phyloP scores from a whole-genome alignment of 2,113 vertebrate species.

The Spizaetus ornatus region DNA sequence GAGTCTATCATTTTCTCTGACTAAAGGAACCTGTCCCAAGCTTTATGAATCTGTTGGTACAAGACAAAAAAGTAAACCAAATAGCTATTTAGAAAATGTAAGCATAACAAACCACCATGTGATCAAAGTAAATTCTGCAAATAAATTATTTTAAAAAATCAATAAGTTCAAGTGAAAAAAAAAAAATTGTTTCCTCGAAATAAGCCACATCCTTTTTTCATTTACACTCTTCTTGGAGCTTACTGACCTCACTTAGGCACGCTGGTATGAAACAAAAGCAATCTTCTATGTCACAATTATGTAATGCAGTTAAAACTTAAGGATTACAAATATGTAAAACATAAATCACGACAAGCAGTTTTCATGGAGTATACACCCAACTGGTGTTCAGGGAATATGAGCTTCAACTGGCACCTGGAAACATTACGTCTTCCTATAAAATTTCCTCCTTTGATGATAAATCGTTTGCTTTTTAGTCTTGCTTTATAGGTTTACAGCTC shows the following conservation, averaged over 20 bases:
- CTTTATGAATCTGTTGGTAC: slow-evolving; percentile 6
- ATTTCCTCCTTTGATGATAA: background rate
- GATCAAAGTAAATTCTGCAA: background rate
- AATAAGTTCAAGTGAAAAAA: background rate
- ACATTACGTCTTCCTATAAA: background rate
- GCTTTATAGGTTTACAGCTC: background rate
- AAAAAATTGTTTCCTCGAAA: background rate
- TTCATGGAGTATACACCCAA: background rate
- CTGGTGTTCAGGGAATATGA: background rate
- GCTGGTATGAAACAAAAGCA: background rate
- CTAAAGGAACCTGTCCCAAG: slow-evolving; percentile 28
- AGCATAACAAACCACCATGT: background rate
- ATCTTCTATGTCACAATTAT: background rate
- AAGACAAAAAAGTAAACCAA: slow-evolving; percentile 24
- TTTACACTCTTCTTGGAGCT: background rate
- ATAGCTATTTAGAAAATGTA: background rate
- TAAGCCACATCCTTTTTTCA: background rate
- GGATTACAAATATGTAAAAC: slow-evolving; percentile 3
- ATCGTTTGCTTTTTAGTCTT: background rate
- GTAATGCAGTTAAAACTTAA: background rate
- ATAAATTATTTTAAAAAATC: background rate
- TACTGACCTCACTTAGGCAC: background rate
- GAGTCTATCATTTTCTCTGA: background rate
- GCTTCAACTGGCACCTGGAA: background rate
- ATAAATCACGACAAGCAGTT: background rate